These are phyloP conservation scores for Ephialtes manifestator DNA, from an alignment of 2,888 invertebrate species.

Conservation along the genomic window DNA sequence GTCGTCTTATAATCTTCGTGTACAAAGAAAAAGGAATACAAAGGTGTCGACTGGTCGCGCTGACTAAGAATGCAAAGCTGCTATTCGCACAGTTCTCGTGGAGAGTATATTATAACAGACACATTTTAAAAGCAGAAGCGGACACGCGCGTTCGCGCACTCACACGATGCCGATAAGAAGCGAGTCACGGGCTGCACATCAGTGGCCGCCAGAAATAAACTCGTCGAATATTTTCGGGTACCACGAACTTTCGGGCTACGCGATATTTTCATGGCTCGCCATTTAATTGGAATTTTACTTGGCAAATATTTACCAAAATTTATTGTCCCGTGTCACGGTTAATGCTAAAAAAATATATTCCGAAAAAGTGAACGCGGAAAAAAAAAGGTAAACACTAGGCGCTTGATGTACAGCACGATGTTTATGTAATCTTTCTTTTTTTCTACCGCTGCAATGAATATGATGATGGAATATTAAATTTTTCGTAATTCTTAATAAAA, in stretches of 20 bases:
- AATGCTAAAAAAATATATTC: not conserved
- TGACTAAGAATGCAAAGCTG: constrained; percentile 46
- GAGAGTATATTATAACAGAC: constrained; percentile 35
- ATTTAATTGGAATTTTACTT: constrained; percentile 1
- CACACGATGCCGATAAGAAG: constrained; percentile 55
- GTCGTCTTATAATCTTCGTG: constrained; percentile 1
- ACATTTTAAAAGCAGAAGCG: constrained; percentile 27
- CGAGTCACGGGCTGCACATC: constrained; percentile 58
- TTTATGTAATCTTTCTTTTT: not conserved
- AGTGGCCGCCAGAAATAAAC: constrained; percentile 56
- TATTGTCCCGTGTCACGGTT: not conserved
- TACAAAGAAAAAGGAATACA: constrained; percentile 40
- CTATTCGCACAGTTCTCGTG: constrained; percentile 11
- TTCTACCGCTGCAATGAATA: not conserved
- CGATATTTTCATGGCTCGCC: not conserved
- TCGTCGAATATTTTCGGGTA: constrained; percentile 55
- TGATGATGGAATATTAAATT: not conserved
- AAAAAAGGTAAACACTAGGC: not conserved
- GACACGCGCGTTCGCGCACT: constrained; percentile 23
- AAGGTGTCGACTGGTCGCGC: constrained; percentile 50
- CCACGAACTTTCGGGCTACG: constrained; percentile 39
- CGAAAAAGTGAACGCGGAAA: not conserved
- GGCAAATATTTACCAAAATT: not conserved
- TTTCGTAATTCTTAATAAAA: not conserved
- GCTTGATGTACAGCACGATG: not conserved